Evolutionary conservation across 2,113 vertebrate species (phyloP).

Genomic region (Cephalopholis sonnerati): DNA sequence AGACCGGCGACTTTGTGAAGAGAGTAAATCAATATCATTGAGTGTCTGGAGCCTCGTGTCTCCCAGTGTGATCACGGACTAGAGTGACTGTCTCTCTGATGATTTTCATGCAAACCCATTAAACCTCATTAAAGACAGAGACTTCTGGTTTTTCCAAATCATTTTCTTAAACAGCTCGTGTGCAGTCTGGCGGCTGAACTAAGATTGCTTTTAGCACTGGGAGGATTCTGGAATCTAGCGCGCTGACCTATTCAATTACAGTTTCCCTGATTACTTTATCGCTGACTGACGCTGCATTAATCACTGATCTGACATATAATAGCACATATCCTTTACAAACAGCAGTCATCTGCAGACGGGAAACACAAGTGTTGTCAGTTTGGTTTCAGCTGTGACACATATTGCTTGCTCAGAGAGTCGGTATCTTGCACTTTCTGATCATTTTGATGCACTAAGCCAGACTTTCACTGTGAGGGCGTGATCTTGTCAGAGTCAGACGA

Average conservation of each 20-base stretch:
- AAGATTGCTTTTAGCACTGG: conserved; percentile 23
- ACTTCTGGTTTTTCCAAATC: conserved; percentile 13
- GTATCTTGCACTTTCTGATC: not conserved
- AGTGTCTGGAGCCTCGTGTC: conserved; percentile 46
- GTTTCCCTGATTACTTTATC: conserved; percentile 35
- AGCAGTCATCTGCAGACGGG: conserved; percentile 9
- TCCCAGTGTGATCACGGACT: conserved; percentile 43
- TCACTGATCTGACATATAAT: conserved; percentile 47
- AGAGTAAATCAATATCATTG: conserved; percentile 63
- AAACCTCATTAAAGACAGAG: conserved; percentile 33
- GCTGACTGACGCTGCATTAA: conserved; percentile 36
- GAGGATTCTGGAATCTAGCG: conserved; percentile 17
- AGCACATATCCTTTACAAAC: conserved; percentile 40
- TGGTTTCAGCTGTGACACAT: not conserved
- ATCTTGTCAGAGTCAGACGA: not conserved
- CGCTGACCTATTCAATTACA: conserved; percentile 41
- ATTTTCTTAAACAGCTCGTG: conserved; percentile 1
- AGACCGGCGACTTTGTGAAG: conserved; percentile 44
- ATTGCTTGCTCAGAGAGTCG: not conserved
- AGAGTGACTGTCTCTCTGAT: conserved; percentile 26
- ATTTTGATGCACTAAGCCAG: not conserved
- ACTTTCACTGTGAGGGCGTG: not conserved
- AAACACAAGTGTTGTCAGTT: conserved; percentile 6
- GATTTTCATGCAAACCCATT: conserved; percentile 33
- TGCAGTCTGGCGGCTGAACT: conserved; percentile 24